A percentile compares a stretch with the other conserved stretches of the same genome.
phyloP scores from a whole-genome alignment of 2,888 invertebrate genomes.

The Nephrotoma guestfalica region DNA sequence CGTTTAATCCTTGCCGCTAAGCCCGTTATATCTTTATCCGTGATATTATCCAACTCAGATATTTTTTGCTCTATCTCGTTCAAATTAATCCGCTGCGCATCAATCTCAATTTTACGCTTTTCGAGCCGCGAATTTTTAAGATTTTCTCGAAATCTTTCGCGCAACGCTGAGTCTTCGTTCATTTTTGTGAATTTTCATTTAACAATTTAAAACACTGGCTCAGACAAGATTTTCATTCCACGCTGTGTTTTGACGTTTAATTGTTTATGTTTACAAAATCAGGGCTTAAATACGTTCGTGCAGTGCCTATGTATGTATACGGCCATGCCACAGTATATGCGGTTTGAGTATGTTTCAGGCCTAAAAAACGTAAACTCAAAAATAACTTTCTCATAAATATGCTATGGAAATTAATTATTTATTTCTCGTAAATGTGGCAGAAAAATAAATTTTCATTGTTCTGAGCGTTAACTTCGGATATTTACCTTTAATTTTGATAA shows the following conservation, averaged over 20 bases:
- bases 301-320: too few relatives aligned
- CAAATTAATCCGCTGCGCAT: constrained; percentile 24
- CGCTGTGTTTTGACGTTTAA: not conserved
- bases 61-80: constrained; percentile 24
- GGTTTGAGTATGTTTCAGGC: too few relatives aligned
- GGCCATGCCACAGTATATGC: too few relatives aligned
- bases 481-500: too few relatives aligned
- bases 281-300: not conserved
- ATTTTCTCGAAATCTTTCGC: constrained; percentile 21
- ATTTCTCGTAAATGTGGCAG: too few relatives aligned
- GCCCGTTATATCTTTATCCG: constrained; percentile 23
- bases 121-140: constrained; percentile 19
- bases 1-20: constrained; percentile 26
- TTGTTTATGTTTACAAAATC: not conserved
- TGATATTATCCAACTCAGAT: constrained; percentile 21
- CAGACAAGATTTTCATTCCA: not conserved
- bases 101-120: constrained; percentile 18
- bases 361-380: too few relatives aligned
- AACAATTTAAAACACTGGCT: not conserved
- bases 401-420: too few relatives aligned
- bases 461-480: too few relatives aligned
- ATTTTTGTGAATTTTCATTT: not conserved
- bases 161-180: constrained; percentile 7
- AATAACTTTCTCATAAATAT: too few relatives aligned
- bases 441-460: too few relatives aligned